phyloP scores from a whole-genome alignment of 1,140 invertebrate species.

The Formica exsecta region DNA sequence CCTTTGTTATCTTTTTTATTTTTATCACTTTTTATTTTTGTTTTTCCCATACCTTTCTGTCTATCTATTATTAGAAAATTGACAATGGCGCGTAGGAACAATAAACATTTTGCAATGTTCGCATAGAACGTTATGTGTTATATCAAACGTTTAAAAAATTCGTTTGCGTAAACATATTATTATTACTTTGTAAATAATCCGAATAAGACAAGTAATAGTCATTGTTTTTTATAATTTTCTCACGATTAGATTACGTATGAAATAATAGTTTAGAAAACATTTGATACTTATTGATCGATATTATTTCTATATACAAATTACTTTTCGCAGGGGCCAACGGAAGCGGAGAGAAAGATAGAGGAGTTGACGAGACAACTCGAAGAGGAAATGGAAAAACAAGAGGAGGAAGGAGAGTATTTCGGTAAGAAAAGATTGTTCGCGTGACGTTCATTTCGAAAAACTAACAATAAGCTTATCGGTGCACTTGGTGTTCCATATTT shows the following conservation, averaged over 20 bases:
- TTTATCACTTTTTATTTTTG: not conserved
- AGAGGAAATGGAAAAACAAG: constrained; percentile 97
- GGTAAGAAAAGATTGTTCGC: constrained; percentile 89
- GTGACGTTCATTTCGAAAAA: not conserved
- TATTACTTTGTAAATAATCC: not conserved
- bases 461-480: not conserved
- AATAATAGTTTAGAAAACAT: not conserved
- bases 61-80: not conserved
- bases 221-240: not conserved
- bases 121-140: not conserved
- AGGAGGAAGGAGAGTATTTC: constrained; percentile 98
- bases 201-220: not conserved
- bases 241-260: not conserved
- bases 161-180: not conserved
- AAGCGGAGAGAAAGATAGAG: constrained; percentile 96
- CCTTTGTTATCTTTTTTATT: not conserved
- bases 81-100: not conserved
- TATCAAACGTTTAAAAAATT: not conserved
- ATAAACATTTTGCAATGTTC: not conserved
- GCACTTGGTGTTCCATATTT: constrained; percentile 8
- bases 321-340: constrained; percentile 91
- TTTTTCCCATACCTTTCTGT: not conserved
- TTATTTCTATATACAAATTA: constrained; percentile 43
- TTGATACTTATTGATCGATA: constrained; percentile 18
- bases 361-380: constrained; percentile 95